phyloP scores from a whole-genome alignment of 2,888 invertebrate species.

The Pyrocoelia pectoralis region DNA sequence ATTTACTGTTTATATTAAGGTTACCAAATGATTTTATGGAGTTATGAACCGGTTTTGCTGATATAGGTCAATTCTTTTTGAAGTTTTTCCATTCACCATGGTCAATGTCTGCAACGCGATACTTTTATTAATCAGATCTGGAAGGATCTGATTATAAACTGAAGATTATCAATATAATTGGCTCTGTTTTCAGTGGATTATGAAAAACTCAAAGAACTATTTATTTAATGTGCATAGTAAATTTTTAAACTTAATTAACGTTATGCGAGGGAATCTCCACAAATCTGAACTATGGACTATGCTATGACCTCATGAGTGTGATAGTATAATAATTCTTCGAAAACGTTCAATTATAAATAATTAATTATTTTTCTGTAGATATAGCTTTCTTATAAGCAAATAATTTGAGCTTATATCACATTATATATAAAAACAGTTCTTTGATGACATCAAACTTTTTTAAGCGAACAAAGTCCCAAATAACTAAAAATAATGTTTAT shows the following conservation, averaged over 20 bases:
- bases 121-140: no score
- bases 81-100: no score
- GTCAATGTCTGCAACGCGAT: no score
- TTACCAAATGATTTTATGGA: background rate
- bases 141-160: no score
- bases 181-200: no score
- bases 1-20: background rate
- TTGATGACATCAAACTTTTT: background rate
- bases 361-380: conserved; percentile 20
- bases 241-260: conserved; percentile 9
- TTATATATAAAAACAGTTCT: conserved; percentile 1
- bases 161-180: no score
- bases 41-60: no score
- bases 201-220: no score
- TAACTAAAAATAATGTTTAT: background rate
- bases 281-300: conserved; percentile 29
- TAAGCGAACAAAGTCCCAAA: background rate
- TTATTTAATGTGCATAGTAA: background rate
- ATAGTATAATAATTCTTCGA: conserved; percentile 21
- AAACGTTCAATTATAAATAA: conserved; percentile 26
- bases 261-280: conserved; percentile 28
- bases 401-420: conserved; percentile 5
- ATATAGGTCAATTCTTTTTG: no score
- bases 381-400: background rate
- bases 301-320: conserved; percentile 26